These are phyloP conservation scores for Hyperopisus bebe DNA, from an alignment of 2,113 vertebrate genomes.

Conservation along the genomic window DNA sequence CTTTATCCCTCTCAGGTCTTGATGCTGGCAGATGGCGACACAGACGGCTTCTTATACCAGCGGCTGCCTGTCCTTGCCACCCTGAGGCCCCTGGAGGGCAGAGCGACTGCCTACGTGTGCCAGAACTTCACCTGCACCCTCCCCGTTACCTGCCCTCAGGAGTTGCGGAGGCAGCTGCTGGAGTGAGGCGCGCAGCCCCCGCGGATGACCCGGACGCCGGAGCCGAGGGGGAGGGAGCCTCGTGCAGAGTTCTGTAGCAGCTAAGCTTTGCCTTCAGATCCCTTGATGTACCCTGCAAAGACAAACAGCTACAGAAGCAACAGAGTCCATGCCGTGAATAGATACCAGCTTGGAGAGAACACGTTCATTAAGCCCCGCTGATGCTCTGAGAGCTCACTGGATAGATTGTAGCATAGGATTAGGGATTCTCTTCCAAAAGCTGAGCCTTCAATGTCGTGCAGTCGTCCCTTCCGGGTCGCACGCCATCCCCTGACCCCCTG, in stretches of 20 bases:
- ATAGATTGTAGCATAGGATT: not conserved
- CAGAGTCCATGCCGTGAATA: not conserved
- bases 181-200: slow-evolving; percentile 31
- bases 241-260: not conserved
- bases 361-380: not conserved
- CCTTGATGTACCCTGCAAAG: not conserved
- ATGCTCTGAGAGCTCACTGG: not conserved
- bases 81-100: slow-evolving; percentile 61
- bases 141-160: slow-evolving; percentile 73
- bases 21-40: slow-evolving; percentile 68
- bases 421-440: not conserved
- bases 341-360: not conserved
- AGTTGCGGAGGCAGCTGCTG: slow-evolving; percentile 68
- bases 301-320: not conserved
- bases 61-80: slow-evolving; percentile 72
- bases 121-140: slow-evolving; percentile 78
- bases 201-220: not conserved
- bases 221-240: not conserved
- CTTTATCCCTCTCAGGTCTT: slow-evolving; percentile 63
- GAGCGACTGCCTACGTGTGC: slow-evolving; percentile 77
- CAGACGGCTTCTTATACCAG: slow-evolving; percentile 66
- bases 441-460: not conserved
- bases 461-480: not conserved
- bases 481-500: not conserved
- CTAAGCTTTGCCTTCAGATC: not conserved